Conservation (phyloP, 2,113 vertebrate genomes). For the Ramphastos sulfuratus region DNA sequence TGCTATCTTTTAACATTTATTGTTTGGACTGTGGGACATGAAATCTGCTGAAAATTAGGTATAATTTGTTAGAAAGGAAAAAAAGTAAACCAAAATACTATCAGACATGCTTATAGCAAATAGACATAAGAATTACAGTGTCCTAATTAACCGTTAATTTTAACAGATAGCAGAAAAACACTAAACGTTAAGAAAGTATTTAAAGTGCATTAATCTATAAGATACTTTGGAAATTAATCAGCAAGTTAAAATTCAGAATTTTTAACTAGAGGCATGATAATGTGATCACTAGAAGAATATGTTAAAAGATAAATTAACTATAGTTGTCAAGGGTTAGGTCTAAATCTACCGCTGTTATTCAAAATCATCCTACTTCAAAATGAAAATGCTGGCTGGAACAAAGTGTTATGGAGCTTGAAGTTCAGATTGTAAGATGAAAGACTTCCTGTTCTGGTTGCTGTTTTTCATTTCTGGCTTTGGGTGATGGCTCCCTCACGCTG, state of each 20-base stretch:
- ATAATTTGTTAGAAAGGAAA: neutral
- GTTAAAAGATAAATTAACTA: neutral
- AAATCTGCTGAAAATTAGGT: neutral
- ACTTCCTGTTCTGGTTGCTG: no score
- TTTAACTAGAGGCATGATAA: neutral
- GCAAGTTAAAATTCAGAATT: neutral
- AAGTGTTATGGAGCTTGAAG: no score
- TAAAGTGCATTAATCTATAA: neutral
- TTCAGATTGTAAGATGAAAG: no score
- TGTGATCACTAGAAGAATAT: neutral
- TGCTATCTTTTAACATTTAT: neutral
- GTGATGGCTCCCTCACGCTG: no score
- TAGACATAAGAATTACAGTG: neutral
- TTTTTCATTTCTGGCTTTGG: no score
- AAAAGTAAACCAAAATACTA: neutral
- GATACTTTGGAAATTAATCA: neutral
- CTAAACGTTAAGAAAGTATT: neutral
- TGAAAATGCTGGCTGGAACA: no score
- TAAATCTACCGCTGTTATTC: no score
- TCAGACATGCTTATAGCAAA: neutral
- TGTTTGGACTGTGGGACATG: neutral
- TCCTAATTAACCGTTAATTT: neutral
- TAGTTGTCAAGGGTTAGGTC: neutral
- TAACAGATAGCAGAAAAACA: neutral
- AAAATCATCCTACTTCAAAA: no score